A percentile compares a stretch with the other conserved stretches of the same genome.
Conservation (phyloP, 1,140 invertebrate species). For the Cardiocondyla obscurior region DNA sequence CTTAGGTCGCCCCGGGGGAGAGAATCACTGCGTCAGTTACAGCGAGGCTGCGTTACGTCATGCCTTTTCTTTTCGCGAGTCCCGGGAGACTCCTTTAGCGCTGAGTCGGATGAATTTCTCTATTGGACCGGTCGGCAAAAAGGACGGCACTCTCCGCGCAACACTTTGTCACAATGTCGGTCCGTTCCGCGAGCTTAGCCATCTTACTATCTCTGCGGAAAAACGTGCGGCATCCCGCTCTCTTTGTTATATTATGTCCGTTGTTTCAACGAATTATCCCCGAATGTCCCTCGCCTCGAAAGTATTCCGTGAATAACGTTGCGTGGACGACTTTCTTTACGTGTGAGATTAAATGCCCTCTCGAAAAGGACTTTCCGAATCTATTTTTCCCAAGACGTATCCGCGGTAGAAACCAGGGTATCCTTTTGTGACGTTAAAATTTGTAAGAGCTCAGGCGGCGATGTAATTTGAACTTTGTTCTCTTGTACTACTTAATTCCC, state of each 20-base stretch:
- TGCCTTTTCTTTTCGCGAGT: conserved; percentile 51
- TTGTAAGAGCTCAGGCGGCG: not conserved
- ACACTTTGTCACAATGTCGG: conserved; percentile 44
- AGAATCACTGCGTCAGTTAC: conserved; percentile 62
- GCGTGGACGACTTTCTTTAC: not conserved
- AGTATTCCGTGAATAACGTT: conserved; percentile 1
- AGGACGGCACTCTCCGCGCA: conserved; percentile 6
- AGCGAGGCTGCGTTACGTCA: conserved; percentile 40
- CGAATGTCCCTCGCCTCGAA: not conserved
- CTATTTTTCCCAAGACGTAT: not conserved
- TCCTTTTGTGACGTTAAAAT: not conserved
- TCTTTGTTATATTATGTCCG: conserved; percentile 30
- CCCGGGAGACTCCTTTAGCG: conserved; percentile 18
- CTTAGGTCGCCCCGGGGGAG: conserved; percentile 8
- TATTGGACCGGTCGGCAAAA: conserved; percentile 23
- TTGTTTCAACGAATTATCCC: conserved; percentile 20
- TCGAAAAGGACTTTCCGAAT: not conserved
- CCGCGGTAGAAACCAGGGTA: not conserved
- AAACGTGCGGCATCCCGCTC: conserved; percentile 2
- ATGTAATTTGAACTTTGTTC: not conserved
- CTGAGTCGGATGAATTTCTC: conserved; percentile 58
- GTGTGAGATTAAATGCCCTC: not conserved
- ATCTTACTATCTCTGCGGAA: not conserved
- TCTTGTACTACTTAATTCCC: not conserved
- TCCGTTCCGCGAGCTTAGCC: conserved; percentile 1